Evolutionary conservation across 2,888 invertebrate species (phyloP).

Genomic region (Clitarchus hookeri): DNA sequence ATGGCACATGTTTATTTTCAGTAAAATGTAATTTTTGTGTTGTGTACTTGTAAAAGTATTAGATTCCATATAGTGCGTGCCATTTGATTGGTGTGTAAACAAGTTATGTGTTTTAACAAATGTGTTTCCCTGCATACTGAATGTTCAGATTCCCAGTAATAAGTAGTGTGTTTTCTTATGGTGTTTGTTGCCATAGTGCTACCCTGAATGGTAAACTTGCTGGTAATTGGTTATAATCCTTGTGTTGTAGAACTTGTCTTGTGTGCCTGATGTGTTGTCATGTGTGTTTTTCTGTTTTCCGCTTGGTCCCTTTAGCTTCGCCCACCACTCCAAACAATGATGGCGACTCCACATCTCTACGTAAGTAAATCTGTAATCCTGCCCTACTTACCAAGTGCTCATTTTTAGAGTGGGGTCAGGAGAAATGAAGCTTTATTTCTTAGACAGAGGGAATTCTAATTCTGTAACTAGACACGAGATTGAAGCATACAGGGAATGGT

Average conservation of each 20-base stretch:
- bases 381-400: neutral
- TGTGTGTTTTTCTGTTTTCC: constrained; percentile 34
- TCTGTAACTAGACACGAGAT: neutral
- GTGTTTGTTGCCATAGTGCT: neutral
- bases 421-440: neutral
- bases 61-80: too few relatives aligned
- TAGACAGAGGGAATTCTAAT: neutral
- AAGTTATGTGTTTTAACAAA: neutral
- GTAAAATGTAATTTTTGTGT: too few relatives aligned
- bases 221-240: neutral
- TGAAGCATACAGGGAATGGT: neutral
- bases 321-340: constrained; percentile 59
- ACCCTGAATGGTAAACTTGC: neutral
- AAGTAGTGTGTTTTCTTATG: neutral
- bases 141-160: neutral
- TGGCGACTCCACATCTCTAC: constrained; percentile 56
- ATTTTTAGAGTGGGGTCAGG: neutral
- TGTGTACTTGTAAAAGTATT: neutral
- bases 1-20: too few relatives aligned
- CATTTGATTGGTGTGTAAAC: too few relatives aligned
- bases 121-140: neutral
- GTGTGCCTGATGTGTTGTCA: constrained; percentile 32
- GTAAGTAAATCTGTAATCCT: constrained; percentile 54
- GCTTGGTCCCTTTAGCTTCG: constrained; percentile 52
- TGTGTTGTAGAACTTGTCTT: neutral